Percentiles rank a stretch among this genome's conserved stretches.
Conservation (phyloP, 2,888 invertebrate genomes). For the Diarsia brunnea region DNA sequence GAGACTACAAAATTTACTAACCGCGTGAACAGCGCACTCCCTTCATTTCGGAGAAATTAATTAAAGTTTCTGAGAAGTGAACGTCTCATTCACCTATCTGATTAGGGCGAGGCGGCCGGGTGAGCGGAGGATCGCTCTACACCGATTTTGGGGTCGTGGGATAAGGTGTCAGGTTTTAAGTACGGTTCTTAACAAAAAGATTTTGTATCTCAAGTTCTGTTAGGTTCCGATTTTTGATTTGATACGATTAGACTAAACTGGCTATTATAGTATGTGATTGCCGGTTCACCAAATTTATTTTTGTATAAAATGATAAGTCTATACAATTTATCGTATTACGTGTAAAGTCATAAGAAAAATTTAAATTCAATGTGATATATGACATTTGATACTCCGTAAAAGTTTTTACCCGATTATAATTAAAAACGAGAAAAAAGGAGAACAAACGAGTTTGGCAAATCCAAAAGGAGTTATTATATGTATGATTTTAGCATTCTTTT, state of each 20-base stretch:
- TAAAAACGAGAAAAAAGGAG: not conserved
- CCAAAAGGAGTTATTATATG: too few relatives aligned
- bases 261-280: not conserved
- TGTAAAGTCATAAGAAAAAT: not conserved
- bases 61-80: conserved; percentile 84
- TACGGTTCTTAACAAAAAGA: conserved; percentile 57
- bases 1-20: conserved; percentile 80
- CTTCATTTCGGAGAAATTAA: conserved; percentile 86
- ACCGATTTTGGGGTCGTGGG: conserved; percentile 62
- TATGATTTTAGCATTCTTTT: not conserved
- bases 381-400: not conserved
- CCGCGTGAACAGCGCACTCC: conserved; percentile 76
- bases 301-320: not conserved
- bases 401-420: not conserved
- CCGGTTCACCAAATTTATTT: not conserved
- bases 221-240: conserved; percentile 10
- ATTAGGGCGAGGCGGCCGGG: conserved; percentile 72
- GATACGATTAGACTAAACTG: conserved; percentile 11
- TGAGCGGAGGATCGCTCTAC: conserved; percentile 56
- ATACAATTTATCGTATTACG: not conserved
- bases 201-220: conserved; percentile 45
- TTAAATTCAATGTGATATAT: not conserved
- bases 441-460: not conserved
- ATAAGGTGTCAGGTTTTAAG: conserved; percentile 73
- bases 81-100: conserved; percentile 82